Evolutionary conservation across 1,140 invertebrate genomes (phyloP).

Genomic region (Drosophila ananassae): DNA sequence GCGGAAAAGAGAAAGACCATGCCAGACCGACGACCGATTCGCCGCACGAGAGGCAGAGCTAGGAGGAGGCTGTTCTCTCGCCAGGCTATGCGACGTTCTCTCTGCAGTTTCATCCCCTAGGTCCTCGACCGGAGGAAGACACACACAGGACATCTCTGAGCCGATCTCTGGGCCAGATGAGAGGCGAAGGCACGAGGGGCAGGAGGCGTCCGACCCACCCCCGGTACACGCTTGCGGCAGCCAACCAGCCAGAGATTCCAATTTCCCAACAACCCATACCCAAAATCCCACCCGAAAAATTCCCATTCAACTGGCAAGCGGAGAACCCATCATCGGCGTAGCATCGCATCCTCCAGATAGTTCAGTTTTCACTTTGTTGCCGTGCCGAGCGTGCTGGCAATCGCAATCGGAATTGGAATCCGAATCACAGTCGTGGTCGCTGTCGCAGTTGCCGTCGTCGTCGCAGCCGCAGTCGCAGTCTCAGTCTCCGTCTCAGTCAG

Average conservation of each 20-base stretch:
- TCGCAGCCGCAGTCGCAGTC: constrained; percentile 7
- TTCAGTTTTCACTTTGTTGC: constrained; percentile 52
- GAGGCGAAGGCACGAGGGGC: constrained; percentile 1
- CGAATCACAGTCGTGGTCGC: constrained; percentile 17
- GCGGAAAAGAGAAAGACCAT: constrained; percentile 7
- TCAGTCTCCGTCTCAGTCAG: constrained; percentile 8
- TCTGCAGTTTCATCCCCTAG: constrained; percentile 70
- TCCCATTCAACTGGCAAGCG: constrained; percentile 23
- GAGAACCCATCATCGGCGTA: constrained; percentile 12
- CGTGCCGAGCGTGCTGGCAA: constrained; percentile 59
- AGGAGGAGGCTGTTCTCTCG: constrained; percentile 12
- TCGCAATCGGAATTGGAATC: constrained; percentile 60
- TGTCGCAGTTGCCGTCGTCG: constrained; percentile 11
- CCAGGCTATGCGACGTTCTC: constrained; percentile 2
- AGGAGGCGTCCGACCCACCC: constrained; percentile 37
- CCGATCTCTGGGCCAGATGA: constrained; percentile 29
- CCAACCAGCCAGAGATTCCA: constrained; percentile 50
- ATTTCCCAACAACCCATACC: neutral
- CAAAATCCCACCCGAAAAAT: constrained; percentile 22
- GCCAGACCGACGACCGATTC: constrained; percentile 2
- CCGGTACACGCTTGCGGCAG: constrained; percentile 37
- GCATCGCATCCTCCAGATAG: constrained; percentile 50
- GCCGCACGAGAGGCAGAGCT: constrained; percentile 8
- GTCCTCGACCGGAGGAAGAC: constrained; percentile 52
- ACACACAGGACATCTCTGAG: constrained; percentile 59